Evolutionary conservation across 2,113 vertebrate species (phyloP).

Genomic region (Cettia cetti): DNA sequence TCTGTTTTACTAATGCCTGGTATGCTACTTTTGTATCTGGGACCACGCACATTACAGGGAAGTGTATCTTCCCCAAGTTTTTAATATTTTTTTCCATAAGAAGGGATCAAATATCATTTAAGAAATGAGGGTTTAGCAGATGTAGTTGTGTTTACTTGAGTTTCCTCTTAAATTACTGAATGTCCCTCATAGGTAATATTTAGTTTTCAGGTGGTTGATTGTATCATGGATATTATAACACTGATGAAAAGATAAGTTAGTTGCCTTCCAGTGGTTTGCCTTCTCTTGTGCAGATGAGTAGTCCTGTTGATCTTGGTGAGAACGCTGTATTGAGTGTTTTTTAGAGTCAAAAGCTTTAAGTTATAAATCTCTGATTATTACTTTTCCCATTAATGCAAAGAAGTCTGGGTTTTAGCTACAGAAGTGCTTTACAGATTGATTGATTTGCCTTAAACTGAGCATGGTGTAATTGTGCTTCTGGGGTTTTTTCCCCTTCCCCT

Average conservation of each 20-base stretch:
- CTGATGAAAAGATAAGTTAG: not conserved
- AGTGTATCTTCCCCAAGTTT: not conserved
- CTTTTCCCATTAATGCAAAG: not conserved
- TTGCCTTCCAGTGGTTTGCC: not conserved
- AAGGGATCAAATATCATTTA: not conserved
- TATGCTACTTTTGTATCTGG: not conserved
- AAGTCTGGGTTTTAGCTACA: not conserved
- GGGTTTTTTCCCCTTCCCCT: fast-evolving
- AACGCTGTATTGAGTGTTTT: not conserved
- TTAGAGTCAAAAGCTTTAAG: not conserved
- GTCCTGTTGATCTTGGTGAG: not conserved
- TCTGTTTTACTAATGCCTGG: not conserved
- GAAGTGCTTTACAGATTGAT: not conserved
- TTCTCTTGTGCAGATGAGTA: not conserved
- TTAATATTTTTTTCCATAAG: not conserved
- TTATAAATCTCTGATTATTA: not conserved
- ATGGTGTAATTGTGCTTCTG: not conserved
- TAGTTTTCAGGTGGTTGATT: not conserved
- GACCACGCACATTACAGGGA: not conserved
- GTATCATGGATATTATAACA: not conserved
- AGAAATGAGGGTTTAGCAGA: not conserved
- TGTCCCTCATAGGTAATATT: not conserved
- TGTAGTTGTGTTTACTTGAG: not conserved
- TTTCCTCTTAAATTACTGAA: not conserved
- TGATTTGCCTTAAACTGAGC: not conserved